A percentile compares a stretch with the other conserved stretches of the same genome.
These are phyloP conservation scores for Amniataba percoides DNA, from an alignment of 2,797 vertebrate species.

Conservation along the genomic window DNA sequence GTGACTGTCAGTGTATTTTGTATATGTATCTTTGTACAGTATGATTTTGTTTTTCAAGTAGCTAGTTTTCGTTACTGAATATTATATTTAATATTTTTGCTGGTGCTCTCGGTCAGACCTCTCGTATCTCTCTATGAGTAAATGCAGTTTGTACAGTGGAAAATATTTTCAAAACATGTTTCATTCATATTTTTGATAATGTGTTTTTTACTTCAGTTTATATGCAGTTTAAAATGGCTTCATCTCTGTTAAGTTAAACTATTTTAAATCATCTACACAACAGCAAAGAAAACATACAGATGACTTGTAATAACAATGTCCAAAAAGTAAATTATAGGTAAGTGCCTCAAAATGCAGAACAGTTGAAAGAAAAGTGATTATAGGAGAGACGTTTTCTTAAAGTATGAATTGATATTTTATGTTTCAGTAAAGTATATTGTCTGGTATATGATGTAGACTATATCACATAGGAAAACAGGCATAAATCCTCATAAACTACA, in stretches of 20 bases:
- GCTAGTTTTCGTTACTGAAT: constrained; percentile 67
- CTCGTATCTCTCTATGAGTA: constrained; percentile 65
- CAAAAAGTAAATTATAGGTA: constrained; percentile 19
- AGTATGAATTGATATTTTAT: constrained; percentile 25
- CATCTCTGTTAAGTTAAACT: constrained; percentile 30
- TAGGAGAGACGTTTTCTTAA: constrained; percentile 16
- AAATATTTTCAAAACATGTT: constrained; percentile 75
- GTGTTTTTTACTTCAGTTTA: constrained; percentile 45
- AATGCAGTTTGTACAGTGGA: constrained; percentile 81
- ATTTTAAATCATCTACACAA: constrained; percentile 19
- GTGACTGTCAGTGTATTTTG: constrained; percentile 86
- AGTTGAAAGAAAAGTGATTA: constrained; percentile 6
- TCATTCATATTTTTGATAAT: constrained; percentile 60
- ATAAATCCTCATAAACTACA: constrained; percentile 22
- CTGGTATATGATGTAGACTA: constrained; percentile 18
- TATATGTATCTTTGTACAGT: constrained; percentile 89
- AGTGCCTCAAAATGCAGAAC: constrained; percentile 38
- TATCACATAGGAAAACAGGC: constrained; percentile 33
- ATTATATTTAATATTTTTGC: constrained; percentile 83
- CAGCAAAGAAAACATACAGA: constrained; percentile 19
- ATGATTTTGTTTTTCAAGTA: constrained; percentile 77
- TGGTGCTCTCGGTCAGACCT: constrained; percentile 81
- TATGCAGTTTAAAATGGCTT: constrained; percentile 42
- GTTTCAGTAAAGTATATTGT: constrained; percentile 23
- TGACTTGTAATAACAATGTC: constrained; percentile 1